Conservation (phyloP, 2,113 vertebrate genomes). For the Apaloderma vittatum region DNA sequence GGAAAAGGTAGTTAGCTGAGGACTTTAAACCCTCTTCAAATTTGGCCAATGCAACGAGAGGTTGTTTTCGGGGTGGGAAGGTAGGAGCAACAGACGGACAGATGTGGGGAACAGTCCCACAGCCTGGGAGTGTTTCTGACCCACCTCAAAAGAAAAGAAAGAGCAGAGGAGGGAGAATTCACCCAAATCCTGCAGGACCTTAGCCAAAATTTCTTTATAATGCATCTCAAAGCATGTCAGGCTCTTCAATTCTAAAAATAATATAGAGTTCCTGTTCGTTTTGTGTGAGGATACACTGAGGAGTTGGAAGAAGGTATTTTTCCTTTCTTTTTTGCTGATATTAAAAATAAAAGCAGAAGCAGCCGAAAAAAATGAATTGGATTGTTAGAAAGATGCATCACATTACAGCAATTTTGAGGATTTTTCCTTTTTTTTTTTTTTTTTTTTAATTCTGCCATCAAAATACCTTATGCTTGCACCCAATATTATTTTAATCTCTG, state of each 20-base stretch:
- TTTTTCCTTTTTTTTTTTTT: neutral
- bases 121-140: neutral
- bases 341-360: neutral
- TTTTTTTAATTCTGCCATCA: neutral
- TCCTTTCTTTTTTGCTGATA: neutral
- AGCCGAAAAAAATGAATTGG: neutral
- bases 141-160: neutral
- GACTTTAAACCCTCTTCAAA: neutral
- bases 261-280: neutral
- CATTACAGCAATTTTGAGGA: neutral
- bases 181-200: neutral
- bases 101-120: neutral
- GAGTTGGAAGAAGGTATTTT: neutral
- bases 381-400: neutral
- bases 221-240: neutral
- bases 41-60: neutral
- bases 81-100: neutral
- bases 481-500: neutral
- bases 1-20: neutral
- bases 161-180: neutral
- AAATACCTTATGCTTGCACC: neutral
- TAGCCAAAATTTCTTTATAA: neutral
- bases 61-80: neutral
- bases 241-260: neutral
- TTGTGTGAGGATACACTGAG: neutral